Conservation (phyloP, 2,888 invertebrate species). For the Esperia sulphurella region DNA sequence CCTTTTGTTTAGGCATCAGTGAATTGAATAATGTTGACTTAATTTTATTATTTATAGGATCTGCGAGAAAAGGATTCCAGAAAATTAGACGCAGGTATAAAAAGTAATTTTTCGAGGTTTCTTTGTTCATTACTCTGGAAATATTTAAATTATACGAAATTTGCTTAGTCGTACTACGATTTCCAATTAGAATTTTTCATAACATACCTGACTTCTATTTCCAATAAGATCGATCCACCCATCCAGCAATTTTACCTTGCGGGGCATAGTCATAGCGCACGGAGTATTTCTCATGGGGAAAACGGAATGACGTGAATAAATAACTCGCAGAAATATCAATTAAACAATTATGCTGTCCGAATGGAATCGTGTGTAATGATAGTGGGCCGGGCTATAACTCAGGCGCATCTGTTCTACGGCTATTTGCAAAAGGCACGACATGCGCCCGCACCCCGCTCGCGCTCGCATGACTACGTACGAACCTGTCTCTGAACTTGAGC, state of each 20-base stretch:
- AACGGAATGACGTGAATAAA: slow-evolving; percentile 76
- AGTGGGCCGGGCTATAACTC: slow-evolving; percentile 77
- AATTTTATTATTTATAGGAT: slow-evolving; percentile 8
- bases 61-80: background rate
- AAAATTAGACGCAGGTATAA: background rate
- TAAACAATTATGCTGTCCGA: slow-evolving; percentile 81
- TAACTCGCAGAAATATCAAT: slow-evolving; percentile 80
- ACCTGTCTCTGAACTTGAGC: slow-evolving; percentile 20
- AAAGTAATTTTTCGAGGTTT: background rate
- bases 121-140: background rate
- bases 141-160: too few species aligned
- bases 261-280: slow-evolving; percentile 53
- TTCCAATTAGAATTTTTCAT: background rate
- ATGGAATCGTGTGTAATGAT: slow-evolving; percentile 80
- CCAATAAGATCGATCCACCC: slow-evolving; percentile 2
- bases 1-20: slow-evolving; percentile 47
- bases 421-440: slow-evolving; percentile 76
- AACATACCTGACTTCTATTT: slow-evolving; percentile 9
- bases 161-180: background rate
- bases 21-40: slow-evolving; percentile 30
- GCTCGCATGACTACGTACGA: slow-evolving; percentile 12
- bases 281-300: slow-evolving; percentile 64
- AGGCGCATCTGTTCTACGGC: slow-evolving; percentile 76
- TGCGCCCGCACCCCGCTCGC: slow-evolving; percentile 28
- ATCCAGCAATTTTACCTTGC: slow-evolving; percentile 8